These are phyloP conservation scores for Aphidius ervi DNA, from an alignment of 1,140 invertebrate species.

Conservation along the genomic window DNA sequence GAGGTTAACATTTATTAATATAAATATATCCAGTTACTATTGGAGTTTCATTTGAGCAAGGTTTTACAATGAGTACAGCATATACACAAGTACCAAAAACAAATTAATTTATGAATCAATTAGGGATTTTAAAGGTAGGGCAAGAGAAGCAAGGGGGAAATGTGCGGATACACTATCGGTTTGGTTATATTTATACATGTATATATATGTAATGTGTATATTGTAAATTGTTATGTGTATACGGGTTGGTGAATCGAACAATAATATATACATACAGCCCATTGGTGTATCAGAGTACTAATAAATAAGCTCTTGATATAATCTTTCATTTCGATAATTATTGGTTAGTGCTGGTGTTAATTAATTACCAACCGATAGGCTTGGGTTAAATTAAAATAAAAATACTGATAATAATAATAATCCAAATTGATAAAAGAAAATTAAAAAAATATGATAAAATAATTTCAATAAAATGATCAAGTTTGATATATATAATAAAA, in stretches of 20 bases:
- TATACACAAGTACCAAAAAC: constrained; percentile 2
- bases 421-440: not conserved
- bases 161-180: constrained; percentile 28
- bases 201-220: not conserved
- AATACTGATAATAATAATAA: too few species aligned
- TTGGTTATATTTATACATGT: constrained; percentile 3
- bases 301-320: constrained; percentile 45
- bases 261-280: too few species aligned
- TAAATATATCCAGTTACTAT: not conserved
- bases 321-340: constrained; percentile 51
- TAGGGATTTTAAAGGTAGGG: constrained; percentile 21
- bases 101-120: constrained; percentile 47
- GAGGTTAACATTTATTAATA: not conserved
- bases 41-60: not conserved
- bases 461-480: constrained; percentile 30
- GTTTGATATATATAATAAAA: not conserved
- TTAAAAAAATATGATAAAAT: constrained; percentile 27
- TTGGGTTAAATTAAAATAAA: not conserved
- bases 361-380: constrained; percentile 29
- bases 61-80: not conserved
- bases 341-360: constrained; percentile 41
- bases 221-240: constrained; percentile 10
- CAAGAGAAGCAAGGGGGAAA: not conserved
- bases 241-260: not conserved
- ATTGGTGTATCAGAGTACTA: constrained; percentile 28